A percentile compares a stretch with the other conserved stretches of the same genome.
These are phyloP conservation scores for Formica selysi DNA, from an alignment of 1,140 invertebrate species.

Conservation along the genomic window DNA sequence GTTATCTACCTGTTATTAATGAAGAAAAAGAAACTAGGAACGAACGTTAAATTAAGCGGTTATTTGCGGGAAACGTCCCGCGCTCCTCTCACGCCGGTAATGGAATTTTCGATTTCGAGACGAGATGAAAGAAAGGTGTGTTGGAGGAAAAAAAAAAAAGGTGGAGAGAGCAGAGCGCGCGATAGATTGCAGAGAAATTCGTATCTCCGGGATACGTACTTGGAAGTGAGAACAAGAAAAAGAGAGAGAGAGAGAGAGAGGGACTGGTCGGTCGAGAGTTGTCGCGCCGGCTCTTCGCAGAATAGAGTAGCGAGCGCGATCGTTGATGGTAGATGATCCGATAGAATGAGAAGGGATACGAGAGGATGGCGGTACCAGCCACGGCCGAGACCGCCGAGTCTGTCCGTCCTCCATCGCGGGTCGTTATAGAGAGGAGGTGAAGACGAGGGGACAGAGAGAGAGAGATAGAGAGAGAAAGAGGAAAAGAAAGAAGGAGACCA, in stretches of 20 bases:
- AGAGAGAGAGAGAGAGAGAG: constrained; percentile 10
- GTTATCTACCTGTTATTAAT: background rate
- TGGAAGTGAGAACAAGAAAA: background rate
- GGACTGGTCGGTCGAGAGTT: constrained; percentile 43
- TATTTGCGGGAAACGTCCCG: too few species aligned
- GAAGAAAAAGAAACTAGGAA: background rate
- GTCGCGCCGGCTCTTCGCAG: constrained; percentile 32
- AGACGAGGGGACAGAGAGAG: background rate
- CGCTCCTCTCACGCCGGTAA: background rate
- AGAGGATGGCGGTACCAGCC: constrained; percentile 84
- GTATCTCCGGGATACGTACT: constrained; percentile 14
- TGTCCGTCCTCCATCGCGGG: constrained; percentile 75
- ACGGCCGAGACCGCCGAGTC: constrained; percentile 79
- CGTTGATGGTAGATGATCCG: constrained; percentile 69
- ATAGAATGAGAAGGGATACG: constrained; percentile 81
- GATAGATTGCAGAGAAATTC: constrained; percentile 19
- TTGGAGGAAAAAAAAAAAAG: background rate
- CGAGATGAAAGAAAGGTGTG: background rate
- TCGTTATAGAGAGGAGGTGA: constrained; percentile 42
- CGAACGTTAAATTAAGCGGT: background rate
- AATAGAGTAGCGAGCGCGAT: constrained; percentile 56
- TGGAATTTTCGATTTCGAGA: constrained; percentile 24
- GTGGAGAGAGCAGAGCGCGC: background rate
- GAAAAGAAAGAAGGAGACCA: background rate
- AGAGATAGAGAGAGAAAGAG: constrained; percentile 23